Evolutionary conservation across 2,888 invertebrate species (phyloP), one percentile per base, ranked within the genome.

Genomic region (Barypeithes pellucidus): DNA sequence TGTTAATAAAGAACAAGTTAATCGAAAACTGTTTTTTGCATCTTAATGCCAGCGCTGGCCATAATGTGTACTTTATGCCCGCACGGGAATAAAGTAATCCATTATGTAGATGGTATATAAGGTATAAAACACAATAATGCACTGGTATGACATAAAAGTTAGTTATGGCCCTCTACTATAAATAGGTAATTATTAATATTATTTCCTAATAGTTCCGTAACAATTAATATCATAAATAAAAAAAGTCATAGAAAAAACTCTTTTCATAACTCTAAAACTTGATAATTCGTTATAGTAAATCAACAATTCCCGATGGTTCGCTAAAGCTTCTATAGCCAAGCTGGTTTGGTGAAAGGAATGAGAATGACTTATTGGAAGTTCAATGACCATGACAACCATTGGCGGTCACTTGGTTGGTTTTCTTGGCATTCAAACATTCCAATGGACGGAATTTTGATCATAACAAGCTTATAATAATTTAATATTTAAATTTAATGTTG

Each of bases 291-390:
- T 16, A 61, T 61, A 61, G 61, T 54, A 52, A 36, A 54, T 66
- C 66, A 52, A 69, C 47, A 69, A 62, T 61, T 47, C 61, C 33
- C 67, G 29, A 22, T 57, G 50, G 67, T 57, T 43, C 18, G 14
- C 39, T 22, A 22, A 29, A 16, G 33, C 65, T 22, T 47, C 39
- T 60, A 39, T 36, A 65, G 22, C 36, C n/a, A 39, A 65, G 67
- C 61, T 66, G 47, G 69, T 57, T 74, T 59, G 67, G 74, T 74
- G 74, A 74, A 74, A 74, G 74, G 74, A 74, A 74, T 74, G 67
- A 70, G 73, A 74, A 74, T 70, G 73, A 73, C 69, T 73, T 73
- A 69, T 67, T 70, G 62, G 41, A 74, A 74, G 74, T 74, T 74
- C 74, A 74, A 62, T 60, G 74, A 74, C 74, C 73, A 73, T 54